Evolutionary conservation across 2,113 vertebrate genomes (phyloP).

Genomic region (sheep (Ovis aries)): ARS-UI_Ramb_v3.0 NC_056068.1:50736001-50736500

Average conservation of each 20-base stretch:
- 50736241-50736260: background rate
- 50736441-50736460: background rate
- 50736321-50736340: background rate
- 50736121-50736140: background rate
- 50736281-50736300: background rate
- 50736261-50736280: background rate
- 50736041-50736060: background rate
- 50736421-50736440: background rate
- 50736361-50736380: background rate
- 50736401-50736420: background rate
- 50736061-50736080: background rate
- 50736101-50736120: background rate
- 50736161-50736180: background rate
- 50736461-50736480: background rate
- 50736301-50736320: background rate
- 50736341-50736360: background rate
- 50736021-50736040: background rate
- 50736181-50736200: background rate
- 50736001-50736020: background rate
- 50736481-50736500: background rate
- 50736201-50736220: background rate
- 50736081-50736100: background rate
- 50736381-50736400: background rate
- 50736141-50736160: background rate
- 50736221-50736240: background rate